Percentiles rank a stretch among this genome's conserved stretches.
Evolutionary conservation across 2,113 vertebrate species (phyloP).

Genomic region (Strix uralensis): DNA sequence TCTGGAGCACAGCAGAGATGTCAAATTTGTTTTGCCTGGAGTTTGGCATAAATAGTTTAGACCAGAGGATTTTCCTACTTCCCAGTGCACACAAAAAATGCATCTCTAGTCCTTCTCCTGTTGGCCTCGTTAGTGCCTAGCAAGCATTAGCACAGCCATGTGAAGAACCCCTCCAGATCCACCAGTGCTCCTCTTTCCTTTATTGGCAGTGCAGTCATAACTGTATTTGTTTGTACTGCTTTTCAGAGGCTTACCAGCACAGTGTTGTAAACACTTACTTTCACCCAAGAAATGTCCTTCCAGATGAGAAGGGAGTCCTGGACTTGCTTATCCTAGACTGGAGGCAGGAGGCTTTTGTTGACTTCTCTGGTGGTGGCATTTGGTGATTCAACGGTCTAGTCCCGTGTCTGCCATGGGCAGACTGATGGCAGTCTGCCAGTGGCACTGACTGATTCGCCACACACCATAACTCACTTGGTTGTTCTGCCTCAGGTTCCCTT

Average conservation of each 20-base stretch:
- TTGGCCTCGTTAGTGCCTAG: neutral
- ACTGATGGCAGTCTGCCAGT: too few relatives aligned
- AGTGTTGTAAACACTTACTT: neutral
- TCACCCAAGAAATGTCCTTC: neutral
- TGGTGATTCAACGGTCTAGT: neutral
- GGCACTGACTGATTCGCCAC: fast-evolving
- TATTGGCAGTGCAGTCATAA: neutral
- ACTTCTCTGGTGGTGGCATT: neutral
- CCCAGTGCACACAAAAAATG: fast-evolving
- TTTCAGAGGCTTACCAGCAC: neutral
- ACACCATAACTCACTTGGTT: neutral
- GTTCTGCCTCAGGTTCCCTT: neutral
- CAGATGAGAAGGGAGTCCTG: neutral
- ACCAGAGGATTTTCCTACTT: neutral
- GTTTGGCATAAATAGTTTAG: neutral
- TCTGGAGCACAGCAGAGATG: neutral
- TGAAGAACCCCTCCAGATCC: neutral
- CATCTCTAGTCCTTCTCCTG: neutral
- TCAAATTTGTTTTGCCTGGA: neutral
- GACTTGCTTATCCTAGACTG: neutral
- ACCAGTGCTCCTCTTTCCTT: neutral
- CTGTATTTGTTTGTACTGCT: neutral
- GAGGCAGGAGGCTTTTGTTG: neutral
- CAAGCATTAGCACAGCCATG: neutral
- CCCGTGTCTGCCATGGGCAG: neutral